A percentile compares a stretch with the other conserved stretches of the same genome.
Evolutionary conservation across 2,888 invertebrate species (phyloP).

Genomic region (Drosophila melanosoma): DNA sequence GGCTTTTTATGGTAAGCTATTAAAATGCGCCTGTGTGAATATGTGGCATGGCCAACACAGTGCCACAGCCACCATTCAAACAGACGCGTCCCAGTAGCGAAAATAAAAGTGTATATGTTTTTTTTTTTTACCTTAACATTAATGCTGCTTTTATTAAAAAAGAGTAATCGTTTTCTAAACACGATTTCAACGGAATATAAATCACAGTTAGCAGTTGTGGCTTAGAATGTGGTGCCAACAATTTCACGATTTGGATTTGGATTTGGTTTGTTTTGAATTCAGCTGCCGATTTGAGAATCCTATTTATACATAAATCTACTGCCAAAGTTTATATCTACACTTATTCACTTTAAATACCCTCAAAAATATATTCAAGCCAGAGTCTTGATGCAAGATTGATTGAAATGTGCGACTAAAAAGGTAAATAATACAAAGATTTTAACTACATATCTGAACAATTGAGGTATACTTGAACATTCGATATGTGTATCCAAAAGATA

Average conservation of each 20-base stretch:
- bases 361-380: background rate
- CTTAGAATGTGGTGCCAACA: constrained; percentile 18
- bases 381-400: background rate
- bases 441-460: background rate
- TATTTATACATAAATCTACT: constrained; percentile 4
- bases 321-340: constrained; percentile 4
- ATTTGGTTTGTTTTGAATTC: constrained; percentile 21
- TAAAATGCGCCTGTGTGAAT: constrained; percentile 52
- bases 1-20: constrained; percentile 51
- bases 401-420: background rate
- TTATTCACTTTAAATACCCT: constrained; percentile 12
- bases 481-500: background rate
- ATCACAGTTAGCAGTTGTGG: constrained; percentile 46
- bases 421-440: background rate
- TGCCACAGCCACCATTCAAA: background rate
- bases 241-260: constrained; percentile 27
- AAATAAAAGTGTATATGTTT: constrained; percentile 24
- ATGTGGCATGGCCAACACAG: constrained; percentile 6
- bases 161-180: constrained; percentile 41
- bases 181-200: constrained; percentile 58
- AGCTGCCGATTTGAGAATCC: constrained; percentile 31
- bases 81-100: constrained; percentile 4
- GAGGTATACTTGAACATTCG: background rate
- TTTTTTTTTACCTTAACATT: constrained; percentile 19
- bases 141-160: constrained; percentile 21